These are phyloP conservation scores for Naja naja DNA, from an alignment of 2,113 vertebrate species.

Conservation along the genomic window DNA sequence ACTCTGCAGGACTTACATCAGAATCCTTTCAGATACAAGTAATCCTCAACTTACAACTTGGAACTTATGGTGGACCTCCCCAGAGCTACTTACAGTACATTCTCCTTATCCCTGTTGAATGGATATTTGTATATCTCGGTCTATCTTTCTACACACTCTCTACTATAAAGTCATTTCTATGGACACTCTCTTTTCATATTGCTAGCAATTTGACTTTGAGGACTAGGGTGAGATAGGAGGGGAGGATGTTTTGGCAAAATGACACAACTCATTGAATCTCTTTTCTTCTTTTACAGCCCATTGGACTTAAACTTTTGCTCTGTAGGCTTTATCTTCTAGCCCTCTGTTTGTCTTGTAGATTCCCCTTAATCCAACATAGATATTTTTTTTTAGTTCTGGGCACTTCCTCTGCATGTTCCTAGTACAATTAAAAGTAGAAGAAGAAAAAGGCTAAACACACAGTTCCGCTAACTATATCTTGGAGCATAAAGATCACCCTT, in stretches of 20 bases:
- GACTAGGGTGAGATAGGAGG: not conserved
- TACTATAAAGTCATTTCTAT: not conserved
- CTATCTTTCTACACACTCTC: constrained; percentile 22
- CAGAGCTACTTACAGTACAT: too few relatives aligned
- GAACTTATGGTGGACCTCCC: too few relatives aligned
- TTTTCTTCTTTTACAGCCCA: not conserved
- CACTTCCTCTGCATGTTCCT: not conserved
- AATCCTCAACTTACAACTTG: not conserved
- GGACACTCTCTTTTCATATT: constrained; percentile 18
- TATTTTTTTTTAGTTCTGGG: not conserved
- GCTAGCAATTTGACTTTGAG: not conserved
- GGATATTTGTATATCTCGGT: constrained; percentile 13
- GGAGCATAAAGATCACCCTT: not conserved
- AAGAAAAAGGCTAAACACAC: not conserved
- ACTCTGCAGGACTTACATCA: not conserved
- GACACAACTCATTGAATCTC: not conserved
- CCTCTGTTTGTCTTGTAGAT: constrained; percentile 9
- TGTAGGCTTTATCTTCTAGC: constrained; percentile 18
- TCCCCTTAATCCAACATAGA: constrained; percentile 5
- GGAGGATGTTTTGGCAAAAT: constrained; percentile 3
- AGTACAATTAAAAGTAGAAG: not conserved
- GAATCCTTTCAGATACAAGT: not conserved
- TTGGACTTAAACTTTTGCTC: constrained; percentile 6
- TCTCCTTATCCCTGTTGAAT: not conserved
- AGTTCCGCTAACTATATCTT: not conserved